Evolutionary conservation across 2,797 vertebrate genomes (phyloP).

Genomic region (Propithecus perrieri): DNA sequence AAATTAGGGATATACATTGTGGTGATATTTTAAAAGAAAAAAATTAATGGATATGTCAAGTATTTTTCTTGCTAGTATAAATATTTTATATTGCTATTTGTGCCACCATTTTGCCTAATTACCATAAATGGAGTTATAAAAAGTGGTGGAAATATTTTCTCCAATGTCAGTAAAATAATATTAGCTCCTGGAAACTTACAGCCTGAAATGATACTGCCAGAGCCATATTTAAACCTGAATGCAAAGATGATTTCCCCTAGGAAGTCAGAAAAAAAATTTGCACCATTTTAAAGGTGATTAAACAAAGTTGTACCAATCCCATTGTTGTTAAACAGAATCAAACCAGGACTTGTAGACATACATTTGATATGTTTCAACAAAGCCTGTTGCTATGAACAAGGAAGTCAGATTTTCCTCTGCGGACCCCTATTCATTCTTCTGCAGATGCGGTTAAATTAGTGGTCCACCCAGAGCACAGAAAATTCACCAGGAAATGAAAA

Average conservation of each 20-base stretch:
- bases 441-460: slow-evolving; percentile 71
- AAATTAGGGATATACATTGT: neutral
- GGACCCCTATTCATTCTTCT: slow-evolving; percentile 78
- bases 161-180: neutral
- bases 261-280: neutral
- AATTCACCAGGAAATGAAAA: neutral
- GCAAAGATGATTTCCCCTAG: neutral
- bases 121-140: neutral
- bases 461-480: neutral
- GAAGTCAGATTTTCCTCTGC: slow-evolving; percentile 80
- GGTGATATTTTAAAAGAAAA: neutral
- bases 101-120: neutral
- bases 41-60: neutral
- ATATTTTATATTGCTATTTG: slow-evolving; percentile 42
- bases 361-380: neutral
- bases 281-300: slow-evolving; percentile 21
- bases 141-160: neutral
- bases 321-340: slow-evolving; percentile 26
- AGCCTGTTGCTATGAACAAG: slow-evolving; percentile 67
- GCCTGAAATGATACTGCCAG: neutral
- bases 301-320: neutral
- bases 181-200: neutral
- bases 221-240: neutral
- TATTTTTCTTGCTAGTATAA: slow-evolving; percentile 20
- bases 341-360: neutral